Base-by-base conservation (phyloP, 2,888 invertebrate genomes). In the Artemia sp. region DNA sequence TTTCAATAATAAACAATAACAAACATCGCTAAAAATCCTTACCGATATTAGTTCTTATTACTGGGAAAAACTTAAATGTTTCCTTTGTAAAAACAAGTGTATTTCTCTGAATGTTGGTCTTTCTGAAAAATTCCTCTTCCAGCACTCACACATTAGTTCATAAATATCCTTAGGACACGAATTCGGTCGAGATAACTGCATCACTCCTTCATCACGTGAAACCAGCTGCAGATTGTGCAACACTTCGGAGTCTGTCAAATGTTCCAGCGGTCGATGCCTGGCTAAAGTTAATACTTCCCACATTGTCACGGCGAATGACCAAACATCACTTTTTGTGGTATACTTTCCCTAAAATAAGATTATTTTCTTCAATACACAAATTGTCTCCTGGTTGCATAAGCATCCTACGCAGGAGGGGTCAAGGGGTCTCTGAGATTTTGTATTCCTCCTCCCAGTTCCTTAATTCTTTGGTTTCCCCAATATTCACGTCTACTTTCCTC, bases 121-220 rank as follows among this genome's bases (percentile, higher is more conserved):
- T 76, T 90, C 87, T 70, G 83, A 82, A 69, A 89, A 87, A 75
- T 87, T 86, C 70, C 89, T 82, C 75, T 88, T 87, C 92, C 92
- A 93, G 80, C 92, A 93, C 79, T 92, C 91, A 74, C 86, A 85
- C 89, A 93, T 90, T 74, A 92, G 84, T 78, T 90, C 91, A 81
- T 89, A 92, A 72, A 93, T 88, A 78, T 93, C 92, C 73, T 88
- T 83, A 64, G 92, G 88, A 79, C 91, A 91, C 72, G 85, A 84
- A 66, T 85, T 81, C 12, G 90, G 91, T 73, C 78, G 79, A 4
- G 79, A 77, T 70, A 81, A 80, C 9, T 82, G 81, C 73, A 80
- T 81, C 74, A 81, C 81, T 12, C 51, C 12, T 12, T n/a, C 69
- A 8, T 52, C 68, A n/a, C 70, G 52, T 70, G 72, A 83, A 78